These are phyloP conservation scores for Cricetomys ansorgei DNA, from an alignment of 2,113 vertebrate genomes.

Conservation along the genomic window DNA sequence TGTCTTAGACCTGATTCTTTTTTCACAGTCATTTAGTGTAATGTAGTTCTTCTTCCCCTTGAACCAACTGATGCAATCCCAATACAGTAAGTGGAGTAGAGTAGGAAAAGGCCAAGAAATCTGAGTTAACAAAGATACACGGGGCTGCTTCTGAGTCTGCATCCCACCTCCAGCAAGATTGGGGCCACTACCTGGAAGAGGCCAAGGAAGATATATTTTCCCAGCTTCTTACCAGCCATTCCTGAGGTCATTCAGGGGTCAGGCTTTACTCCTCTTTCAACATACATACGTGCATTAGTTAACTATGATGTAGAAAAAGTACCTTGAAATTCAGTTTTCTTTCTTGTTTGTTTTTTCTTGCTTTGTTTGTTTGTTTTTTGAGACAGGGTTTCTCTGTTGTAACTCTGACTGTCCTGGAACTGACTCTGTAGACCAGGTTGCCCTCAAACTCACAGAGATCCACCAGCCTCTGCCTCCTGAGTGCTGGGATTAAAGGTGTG, in stretches of 20 bases:
- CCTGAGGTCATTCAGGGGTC: background rate
- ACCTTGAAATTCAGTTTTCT: background rate
- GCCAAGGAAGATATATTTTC: background rate
- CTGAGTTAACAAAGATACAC: background rate
- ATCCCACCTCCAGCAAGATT: background rate
- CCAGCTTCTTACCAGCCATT: background rate
- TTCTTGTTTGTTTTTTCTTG: too few relatives aligned
- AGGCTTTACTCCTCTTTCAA: background rate
- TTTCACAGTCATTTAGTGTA: background rate
- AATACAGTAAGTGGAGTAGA: background rate
- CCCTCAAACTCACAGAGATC: too few relatives aligned
- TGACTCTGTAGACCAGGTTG: too few relatives aligned
- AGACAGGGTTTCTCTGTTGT: too few relatives aligned
- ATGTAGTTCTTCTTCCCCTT: background rate
- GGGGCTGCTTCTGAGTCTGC: background rate
- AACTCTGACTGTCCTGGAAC: too few relatives aligned
- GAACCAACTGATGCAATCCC: background rate
- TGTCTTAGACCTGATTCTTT: background rate
- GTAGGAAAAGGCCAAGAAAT: background rate
- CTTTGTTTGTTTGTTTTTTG: too few relatives aligned
- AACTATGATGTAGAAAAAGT: background rate
- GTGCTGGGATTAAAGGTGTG: too few relatives aligned
- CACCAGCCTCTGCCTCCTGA: too few relatives aligned
- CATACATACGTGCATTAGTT: background rate
- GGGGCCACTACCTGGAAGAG: background rate